phyloP scores from a whole-genome alignment of 2,113 vertebrate species.

The Pterocles orientalis region DNA sequence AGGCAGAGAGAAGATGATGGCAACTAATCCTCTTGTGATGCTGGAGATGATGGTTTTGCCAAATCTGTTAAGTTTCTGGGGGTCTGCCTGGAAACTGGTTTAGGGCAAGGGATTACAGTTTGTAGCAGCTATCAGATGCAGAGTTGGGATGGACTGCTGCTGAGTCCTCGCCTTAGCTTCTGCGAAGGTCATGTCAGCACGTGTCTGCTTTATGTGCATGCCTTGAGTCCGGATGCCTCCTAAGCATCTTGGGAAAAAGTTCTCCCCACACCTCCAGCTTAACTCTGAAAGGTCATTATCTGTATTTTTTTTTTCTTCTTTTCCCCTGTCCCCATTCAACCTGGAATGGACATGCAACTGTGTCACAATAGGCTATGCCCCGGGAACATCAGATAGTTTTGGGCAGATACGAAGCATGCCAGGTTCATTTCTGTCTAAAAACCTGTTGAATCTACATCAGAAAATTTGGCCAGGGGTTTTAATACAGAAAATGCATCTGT shows the following conservation, averaged over 20 bases:
- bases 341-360: background rate
- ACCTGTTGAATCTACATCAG: background rate
- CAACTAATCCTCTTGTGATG: slow-evolving; percentile 23
- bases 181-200: background rate
- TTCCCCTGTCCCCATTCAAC: rapidly evolving
- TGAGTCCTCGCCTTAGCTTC: background rate
- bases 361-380: background rate
- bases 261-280: background rate
- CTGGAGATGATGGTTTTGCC: background rate
- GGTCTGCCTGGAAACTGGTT: background rate
- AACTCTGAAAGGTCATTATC: background rate
- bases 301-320: background rate
- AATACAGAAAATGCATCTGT: background rate
- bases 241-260: background rate
- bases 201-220: background rate
- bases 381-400: background rate
- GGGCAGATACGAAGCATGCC: background rate
- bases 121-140: background rate
- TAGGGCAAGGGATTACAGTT: background rate
- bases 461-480: background rate
- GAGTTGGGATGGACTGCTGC: background rate
- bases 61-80: background rate
- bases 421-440: background rate
- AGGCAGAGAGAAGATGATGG: background rate
- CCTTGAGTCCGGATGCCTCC: background rate